Evolutionary conservation across 2,797 vertebrate genomes (phyloP), one percentile per base, ranked within the genome.

Genomic region (Prionace glauca): DNA sequence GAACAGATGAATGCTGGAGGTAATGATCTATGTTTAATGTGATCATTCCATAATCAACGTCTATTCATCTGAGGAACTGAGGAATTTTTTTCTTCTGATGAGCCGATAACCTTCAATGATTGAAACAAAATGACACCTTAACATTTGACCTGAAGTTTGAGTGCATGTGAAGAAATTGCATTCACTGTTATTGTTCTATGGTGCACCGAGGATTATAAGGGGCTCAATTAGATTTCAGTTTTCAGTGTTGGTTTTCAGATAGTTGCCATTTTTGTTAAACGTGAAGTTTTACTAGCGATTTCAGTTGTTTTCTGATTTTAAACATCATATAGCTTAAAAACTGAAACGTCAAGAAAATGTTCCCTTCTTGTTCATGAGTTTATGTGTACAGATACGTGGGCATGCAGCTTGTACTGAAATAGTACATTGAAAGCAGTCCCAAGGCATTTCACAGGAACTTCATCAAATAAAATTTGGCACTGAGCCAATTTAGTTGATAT

Each of bases 41-140:
- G 56, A 77, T 95, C 71, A 72, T 56, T 77, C 41, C 60, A 16
- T 50, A 77, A 95, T 95, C 93, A 95, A 95, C 45, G n/a, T n/a
- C 71, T 60, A 77, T 77, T 95, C 93, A 77, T 95, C 72, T 74
- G 50, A 77, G 93, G 71, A 16, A 77, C 26, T 60, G 77, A 22
- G 74, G 71, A 77, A 77, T 11, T 18, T 14, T 56, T 74, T 56
- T 50, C 45, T 32, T 50, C 71, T 77, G 69, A 56, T 60, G 93
- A 77, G 71, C 36, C 77, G 93, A 95, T 95, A 77, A 77, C 71
- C 71, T 77, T 77, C 71, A 77, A 29, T 45, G 41, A 74, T 72
- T 95, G 65, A 14, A 32, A 74, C 41, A 50, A 50, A 77, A 32
- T 56, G 16, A 56, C 26, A 3, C 45, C 71, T 77, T 60, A 22